phyloP scores from a whole-genome alignment of 2,797 vertebrate species.

The Rhinophrynus dorsalis region DNA sequence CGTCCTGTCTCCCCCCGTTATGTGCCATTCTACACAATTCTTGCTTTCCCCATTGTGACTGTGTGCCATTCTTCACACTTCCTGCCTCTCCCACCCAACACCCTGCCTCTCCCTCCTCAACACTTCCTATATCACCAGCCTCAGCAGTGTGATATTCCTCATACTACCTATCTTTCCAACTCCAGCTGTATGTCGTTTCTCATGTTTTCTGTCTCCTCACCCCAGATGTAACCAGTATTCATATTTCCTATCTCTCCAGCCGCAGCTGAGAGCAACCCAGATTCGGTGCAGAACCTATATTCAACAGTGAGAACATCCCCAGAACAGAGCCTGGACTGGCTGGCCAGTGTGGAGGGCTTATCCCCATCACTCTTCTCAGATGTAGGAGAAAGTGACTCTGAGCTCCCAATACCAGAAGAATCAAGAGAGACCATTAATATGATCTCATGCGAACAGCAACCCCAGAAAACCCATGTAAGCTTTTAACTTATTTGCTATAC shows the following conservation, averaged over 20 bases:
- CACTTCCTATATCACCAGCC: background rate
- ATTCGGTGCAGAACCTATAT: background rate
- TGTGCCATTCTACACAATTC: too few species aligned
- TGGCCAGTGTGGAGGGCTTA: background rate
- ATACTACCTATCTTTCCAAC: too few species aligned
- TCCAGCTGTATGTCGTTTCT: too few species aligned
- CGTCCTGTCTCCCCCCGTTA: background rate
- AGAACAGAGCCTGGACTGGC: background rate
- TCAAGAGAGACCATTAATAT: too few species aligned
- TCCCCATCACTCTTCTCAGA: conserved; percentile 8
- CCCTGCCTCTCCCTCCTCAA: background rate
- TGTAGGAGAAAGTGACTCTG: background rate
- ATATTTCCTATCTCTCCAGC: background rate
- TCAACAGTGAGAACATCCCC: background rate
- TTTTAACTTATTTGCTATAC: too few species aligned
- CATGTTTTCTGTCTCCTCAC: too few species aligned
- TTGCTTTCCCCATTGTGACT: too few species aligned
- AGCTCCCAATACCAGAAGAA: background rate
- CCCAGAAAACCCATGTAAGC: too few species aligned
- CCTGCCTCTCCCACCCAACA: background rate
- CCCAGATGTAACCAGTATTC: too few species aligned
- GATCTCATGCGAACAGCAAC: too few species aligned
- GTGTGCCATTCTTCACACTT: too few species aligned
- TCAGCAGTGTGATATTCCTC: too few species aligned
- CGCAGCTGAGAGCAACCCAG: background rate